A percentile compares a stretch with the other conserved stretches of the same genome.
These are phyloP conservation scores for Harmothoe impar DNA, from an alignment of 2,888 invertebrate species.

Conservation along the genomic window DNA sequence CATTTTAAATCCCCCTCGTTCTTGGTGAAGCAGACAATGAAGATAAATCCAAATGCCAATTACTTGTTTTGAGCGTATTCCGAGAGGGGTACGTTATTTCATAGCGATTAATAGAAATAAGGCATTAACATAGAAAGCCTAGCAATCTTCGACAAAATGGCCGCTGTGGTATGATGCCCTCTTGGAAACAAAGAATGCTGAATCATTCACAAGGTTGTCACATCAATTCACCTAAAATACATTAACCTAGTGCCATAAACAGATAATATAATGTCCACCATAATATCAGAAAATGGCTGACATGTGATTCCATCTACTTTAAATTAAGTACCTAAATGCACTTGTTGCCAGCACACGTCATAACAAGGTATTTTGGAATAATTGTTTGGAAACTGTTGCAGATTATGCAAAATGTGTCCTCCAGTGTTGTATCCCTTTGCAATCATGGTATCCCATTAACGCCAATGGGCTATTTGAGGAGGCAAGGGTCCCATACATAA, in stretches of 20 bases:
- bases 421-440: background rate
- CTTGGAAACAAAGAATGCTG: background rate
- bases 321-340: background rate
- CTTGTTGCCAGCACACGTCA: background rate
- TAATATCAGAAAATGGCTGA: background rate
- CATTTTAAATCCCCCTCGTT: no score
- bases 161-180: background rate
- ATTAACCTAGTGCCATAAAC: background rate
- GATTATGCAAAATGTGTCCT: background rate
- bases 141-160: no score
- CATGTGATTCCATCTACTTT: background rate
- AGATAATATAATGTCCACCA: background rate
- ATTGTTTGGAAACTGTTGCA: background rate
- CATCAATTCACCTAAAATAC: background rate
- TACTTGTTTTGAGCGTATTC: no score
- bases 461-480: background rate
- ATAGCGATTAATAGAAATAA: no score
- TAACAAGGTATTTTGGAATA: background rate
- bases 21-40: no score
- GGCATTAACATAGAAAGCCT: no score
- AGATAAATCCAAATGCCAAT: no score
- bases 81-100: no score
- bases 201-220: background rate
- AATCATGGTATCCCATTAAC: background rate
- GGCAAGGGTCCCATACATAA: no score